Evolutionary conservation across 2,888 invertebrate species (phyloP).

Genomic region (Pycnomerus fuliginosus): DNA sequence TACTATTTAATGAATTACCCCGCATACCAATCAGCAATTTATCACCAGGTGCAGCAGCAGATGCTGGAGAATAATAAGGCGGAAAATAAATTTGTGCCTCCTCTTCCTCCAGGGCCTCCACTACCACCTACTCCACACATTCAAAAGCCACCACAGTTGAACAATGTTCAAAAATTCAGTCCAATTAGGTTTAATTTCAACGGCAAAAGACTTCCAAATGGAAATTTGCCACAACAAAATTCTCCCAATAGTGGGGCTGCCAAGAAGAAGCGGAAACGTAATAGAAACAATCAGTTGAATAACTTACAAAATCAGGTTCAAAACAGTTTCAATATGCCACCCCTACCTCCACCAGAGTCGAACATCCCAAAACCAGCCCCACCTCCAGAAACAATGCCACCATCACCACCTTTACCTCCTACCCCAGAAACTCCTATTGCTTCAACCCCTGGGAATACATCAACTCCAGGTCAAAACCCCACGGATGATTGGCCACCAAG

Average conservation of each 20-base stretch:
- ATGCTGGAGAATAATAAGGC: slow-evolving; percentile 11
- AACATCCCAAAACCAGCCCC: slow-evolving; percentile 56
- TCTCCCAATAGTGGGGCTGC: slow-evolving; percentile 56
- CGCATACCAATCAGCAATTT: slow-evolving; percentile 18
- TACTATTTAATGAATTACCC: slow-evolving; percentile 17
- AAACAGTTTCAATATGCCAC: slow-evolving; percentile 51
- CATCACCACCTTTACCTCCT: slow-evolving; percentile 45
- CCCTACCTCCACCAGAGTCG: slow-evolving; percentile 55
- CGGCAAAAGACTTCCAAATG: slow-evolving; percentile 44
- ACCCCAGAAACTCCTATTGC: slow-evolving; percentile 49
- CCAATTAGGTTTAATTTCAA: slow-evolving; percentile 59
- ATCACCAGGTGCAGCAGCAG: slow-evolving; percentile 23
- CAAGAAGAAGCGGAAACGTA: slow-evolving; percentile 77
- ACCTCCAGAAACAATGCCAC: slow-evolving; percentile 58
- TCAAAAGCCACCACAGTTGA: slow-evolving; percentile 47
- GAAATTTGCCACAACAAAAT: slow-evolving; percentile 47
- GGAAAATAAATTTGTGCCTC: slow-evolving; percentile 22
- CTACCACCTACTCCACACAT: slow-evolving; percentile 20
- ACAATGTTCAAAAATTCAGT: slow-evolving; percentile 54
- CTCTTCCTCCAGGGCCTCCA: slow-evolving; percentile 33
- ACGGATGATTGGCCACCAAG: slow-evolving; percentile 77
- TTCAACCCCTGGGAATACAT: slow-evolving; percentile 28
- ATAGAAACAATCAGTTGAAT: slow-evolving; percentile 58
- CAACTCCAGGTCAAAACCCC: slow-evolving; percentile 56
- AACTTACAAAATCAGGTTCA: slow-evolving; percentile 49